phyloP scores from a whole-genome alignment of 2,888 invertebrate genomes.

The Ametastegia equiseti region DNA sequence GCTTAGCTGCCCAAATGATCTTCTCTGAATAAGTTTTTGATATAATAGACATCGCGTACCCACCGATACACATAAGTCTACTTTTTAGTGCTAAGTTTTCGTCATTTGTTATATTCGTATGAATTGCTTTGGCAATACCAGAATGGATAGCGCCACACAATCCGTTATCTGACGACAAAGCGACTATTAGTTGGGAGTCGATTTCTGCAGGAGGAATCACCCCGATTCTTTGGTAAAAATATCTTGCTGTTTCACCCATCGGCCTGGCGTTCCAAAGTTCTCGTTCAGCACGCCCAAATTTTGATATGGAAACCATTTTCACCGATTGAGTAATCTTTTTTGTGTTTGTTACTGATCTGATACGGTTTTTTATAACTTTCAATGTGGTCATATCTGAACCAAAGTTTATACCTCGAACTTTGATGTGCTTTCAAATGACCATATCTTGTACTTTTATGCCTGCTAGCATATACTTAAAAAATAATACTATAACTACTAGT shows the following conservation, averaged over 20 bases:
- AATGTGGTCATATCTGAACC: constrained; percentile 55
- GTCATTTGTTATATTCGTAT: constrained; percentile 42
- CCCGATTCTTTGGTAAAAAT: constrained; percentile 53
- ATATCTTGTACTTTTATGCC: neutral
- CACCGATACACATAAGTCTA: constrained; percentile 57
- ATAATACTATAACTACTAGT: neutral
- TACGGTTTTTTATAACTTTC: constrained; percentile 60
- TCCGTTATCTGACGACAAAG: constrained; percentile 57
- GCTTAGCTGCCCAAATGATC: constrained; percentile 55
- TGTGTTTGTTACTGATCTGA: constrained; percentile 58
- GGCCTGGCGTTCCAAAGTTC: constrained; percentile 52
- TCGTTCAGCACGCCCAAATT: constrained; percentile 54
- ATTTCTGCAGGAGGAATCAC: constrained; percentile 49
- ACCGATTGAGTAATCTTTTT: constrained; percentile 60
- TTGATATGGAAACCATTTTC: constrained; percentile 58
- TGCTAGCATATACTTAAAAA: neutral
- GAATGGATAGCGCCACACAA: constrained; percentile 59
- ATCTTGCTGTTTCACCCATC: constrained; percentile 50
- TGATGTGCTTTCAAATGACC: neutral
- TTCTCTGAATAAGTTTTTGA: constrained; percentile 54
- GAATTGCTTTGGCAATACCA: constrained; percentile 54
- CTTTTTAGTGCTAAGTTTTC: constrained; percentile 44
- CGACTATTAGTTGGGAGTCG: constrained; percentile 53
- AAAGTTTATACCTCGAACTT: neutral
- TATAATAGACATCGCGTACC: constrained; percentile 55